phyloP scores from a whole-genome alignment of 2,113 vertebrate species.

The Anguilla japonica region DNA sequence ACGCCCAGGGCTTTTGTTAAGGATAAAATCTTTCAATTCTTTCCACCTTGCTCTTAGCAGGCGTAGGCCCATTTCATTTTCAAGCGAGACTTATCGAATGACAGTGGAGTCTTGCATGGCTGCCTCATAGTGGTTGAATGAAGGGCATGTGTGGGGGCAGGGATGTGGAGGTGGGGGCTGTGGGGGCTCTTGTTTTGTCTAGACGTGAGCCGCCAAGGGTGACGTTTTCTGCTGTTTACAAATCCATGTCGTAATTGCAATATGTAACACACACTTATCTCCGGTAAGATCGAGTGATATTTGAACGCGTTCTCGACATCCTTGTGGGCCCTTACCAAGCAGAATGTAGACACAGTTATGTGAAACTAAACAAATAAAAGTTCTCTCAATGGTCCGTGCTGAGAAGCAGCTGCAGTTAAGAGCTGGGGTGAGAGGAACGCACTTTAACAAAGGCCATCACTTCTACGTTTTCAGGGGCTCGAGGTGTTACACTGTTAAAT shows the following conservation, averaged over 20 bases:
- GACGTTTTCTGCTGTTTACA: slow-evolving; percentile 17
- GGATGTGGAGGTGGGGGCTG: not conserved
- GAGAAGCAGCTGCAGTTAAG: not conserved
- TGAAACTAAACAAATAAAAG: slow-evolving; percentile 17
- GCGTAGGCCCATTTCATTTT: slow-evolving; percentile 54
- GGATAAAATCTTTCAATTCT: slow-evolving; percentile 63
- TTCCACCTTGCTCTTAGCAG: slow-evolving; percentile 46
- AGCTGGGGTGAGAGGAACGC: not conserved
- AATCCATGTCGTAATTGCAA: slow-evolving; percentile 11
- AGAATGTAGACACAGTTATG: slow-evolving; percentile 21
- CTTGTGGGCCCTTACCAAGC: not conserved
- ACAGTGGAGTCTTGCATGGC: slow-evolving; percentile 46
- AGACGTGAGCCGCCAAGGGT: slow-evolving; percentile 13
- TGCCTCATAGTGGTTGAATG: slow-evolving; percentile 45
- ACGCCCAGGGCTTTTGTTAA: slow-evolving; percentile 60
- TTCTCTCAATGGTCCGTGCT: slow-evolving; percentile 18
- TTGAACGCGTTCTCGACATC: not conserved
- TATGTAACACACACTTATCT: not conserved
- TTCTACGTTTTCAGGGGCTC: not conserved
- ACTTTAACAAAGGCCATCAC: not conserved
- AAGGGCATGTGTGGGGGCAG: slow-evolving; percentile 21
- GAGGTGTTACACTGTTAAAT: not conserved
- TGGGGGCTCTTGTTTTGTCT: slow-evolving; percentile 37
- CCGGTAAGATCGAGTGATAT: not conserved
- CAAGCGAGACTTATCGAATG: slow-evolving; percentile 48